Percentiles rank a stretch among this genome's conserved stretches.
phyloP scores from a whole-genome alignment of 2,888 invertebrate genomes.

The Bedellia somnulentella region DNA sequence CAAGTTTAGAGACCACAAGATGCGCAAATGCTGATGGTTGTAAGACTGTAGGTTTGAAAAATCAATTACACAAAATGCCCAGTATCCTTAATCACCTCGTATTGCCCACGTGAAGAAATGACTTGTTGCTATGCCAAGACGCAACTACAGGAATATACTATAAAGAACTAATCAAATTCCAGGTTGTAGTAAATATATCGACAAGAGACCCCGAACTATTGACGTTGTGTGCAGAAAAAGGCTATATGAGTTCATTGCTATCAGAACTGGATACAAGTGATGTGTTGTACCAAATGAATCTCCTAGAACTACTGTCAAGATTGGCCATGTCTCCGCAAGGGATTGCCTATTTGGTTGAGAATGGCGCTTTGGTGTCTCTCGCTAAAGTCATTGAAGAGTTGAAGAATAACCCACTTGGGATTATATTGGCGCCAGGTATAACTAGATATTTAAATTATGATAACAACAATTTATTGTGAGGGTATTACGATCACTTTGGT shows the following conservation, averaged over 20 bases:
- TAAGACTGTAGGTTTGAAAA: too few species aligned
- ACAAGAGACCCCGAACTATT: slow-evolving; percentile 62
- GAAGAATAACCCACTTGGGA: slow-evolving; percentile 63
- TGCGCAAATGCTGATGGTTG: too few species aligned
- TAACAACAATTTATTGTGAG: too few species aligned
- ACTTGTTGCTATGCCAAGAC: too few species aligned
- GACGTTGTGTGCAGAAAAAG: slow-evolving; percentile 58
- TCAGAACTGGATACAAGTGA: slow-evolving; percentile 70
- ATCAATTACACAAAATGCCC: too few species aligned
- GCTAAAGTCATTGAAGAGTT: slow-evolving; percentile 62
- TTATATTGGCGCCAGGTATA: slow-evolving; percentile 58
- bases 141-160: too few species aligned
- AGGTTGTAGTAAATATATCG: slow-evolving; percentile 68
- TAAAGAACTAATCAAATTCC: too few species aligned
- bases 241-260: slow-evolving; percentile 68
- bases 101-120: too few species aligned
- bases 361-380: slow-evolving; percentile 66
- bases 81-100: too few species aligned
- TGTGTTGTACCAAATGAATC: slow-evolving; percentile 76
- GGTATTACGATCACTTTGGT: too few species aligned
- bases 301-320: slow-evolving; percentile 75
- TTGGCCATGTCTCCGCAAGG: slow-evolving; percentile 74
- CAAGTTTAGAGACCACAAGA: too few species aligned
- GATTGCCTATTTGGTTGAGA: slow-evolving; percentile 69
- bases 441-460: not conserved